Percentiles rank a stretch among this genome's conserved stretches.
Conservation (phyloP, 2,113 vertebrate species). For the Notechis scutatus region DNA sequence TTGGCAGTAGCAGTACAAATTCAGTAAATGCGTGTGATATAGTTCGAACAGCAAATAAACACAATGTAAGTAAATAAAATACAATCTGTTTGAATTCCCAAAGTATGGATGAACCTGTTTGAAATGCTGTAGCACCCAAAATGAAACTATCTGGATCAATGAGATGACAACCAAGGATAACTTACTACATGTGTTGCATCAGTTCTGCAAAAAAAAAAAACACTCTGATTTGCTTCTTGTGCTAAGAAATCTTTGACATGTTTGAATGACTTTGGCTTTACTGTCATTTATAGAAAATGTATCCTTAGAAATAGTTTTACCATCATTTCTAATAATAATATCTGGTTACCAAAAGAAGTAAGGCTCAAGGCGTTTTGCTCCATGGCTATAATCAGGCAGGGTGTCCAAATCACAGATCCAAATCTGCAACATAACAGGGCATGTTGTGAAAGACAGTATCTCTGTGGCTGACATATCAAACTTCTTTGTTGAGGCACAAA, state of each 20-base stretch:
- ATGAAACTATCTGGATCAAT: not conserved
- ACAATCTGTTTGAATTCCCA: accelerated
- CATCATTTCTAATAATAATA: not conserved
- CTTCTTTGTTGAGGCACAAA: not conserved
- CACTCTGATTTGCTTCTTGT: not conserved
- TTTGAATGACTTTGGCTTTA: not conserved
- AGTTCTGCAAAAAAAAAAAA: not conserved
- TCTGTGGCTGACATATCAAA: not conserved
- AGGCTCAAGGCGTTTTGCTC: not conserved
- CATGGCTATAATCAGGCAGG: no score
- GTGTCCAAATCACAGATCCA: not conserved
- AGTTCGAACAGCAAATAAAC: not conserved
- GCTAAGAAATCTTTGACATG: not conserved
- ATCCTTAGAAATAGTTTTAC: not conserved
- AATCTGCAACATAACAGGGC: not conserved
- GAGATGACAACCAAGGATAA: not conserved
- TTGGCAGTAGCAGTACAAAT: not conserved
- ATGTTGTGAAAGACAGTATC: not conserved
- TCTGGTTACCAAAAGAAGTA: not conserved
- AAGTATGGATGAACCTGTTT: not conserved
- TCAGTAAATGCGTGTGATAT: accelerated
- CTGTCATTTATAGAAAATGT: not conserved
- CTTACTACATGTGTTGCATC: not conserved
- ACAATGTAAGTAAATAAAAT: not conserved
- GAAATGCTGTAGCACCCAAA: constrained; percentile 3